Conservation (phyloP, 2,113 vertebrate species). For the Crotophaga sulcirostris region DNA sequence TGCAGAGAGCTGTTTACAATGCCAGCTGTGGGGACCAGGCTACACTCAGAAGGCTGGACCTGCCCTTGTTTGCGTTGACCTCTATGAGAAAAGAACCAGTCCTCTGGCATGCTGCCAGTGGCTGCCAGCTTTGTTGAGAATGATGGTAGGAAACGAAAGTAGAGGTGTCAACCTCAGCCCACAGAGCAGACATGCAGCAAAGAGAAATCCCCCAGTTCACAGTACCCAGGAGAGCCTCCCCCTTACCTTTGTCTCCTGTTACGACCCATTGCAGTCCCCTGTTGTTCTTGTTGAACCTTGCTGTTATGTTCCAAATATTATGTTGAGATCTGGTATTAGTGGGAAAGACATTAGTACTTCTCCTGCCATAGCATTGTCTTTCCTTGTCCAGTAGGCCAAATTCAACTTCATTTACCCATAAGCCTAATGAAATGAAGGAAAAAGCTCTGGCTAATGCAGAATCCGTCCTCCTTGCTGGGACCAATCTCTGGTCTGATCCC, state of each 20-base stretch:
- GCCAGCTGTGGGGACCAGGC: neutral
- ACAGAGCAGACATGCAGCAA: neutral
- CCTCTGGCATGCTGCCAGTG: neutral
- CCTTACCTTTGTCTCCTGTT: neutral
- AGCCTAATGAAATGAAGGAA: neutral
- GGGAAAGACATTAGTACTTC: neutral
- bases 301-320: neutral
- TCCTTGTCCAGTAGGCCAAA: neutral
- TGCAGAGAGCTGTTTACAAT: neutral
- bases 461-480: neutral
- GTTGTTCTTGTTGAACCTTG: neutral
- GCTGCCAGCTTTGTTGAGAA: neutral
- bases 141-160: neutral
- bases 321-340: neutral
- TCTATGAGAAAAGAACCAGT: neutral
- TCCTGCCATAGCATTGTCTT: neutral
- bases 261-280: neutral
- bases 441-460: neutral
- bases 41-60: neutral
- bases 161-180: neutral
- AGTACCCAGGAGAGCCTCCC: neutral
- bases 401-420: neutral
- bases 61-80: neutral
- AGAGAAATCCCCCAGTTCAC: neutral
- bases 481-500: neutral